Evolutionary conservation across 2,797 vertebrate species (phyloP).

Genomic region (Austrolebias charrua): DNA sequence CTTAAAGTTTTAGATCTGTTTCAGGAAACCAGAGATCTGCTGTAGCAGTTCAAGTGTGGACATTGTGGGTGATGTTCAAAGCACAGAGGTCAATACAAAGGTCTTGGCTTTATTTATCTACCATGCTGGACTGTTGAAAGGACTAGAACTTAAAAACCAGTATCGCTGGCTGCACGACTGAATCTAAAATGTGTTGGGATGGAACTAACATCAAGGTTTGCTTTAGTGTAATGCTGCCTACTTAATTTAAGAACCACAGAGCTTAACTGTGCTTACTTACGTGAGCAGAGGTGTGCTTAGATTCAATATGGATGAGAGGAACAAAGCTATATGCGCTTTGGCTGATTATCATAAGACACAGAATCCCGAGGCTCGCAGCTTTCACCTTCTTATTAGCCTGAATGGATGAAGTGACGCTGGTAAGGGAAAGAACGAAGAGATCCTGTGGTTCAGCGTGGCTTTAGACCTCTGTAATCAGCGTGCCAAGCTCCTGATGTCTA

Average conservation of each 20-base stretch:
- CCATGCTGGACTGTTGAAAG: not conserved
- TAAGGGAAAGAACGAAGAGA: conserved; percentile 53
- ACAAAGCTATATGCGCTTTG: conserved; percentile 36
- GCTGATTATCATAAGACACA: conserved; percentile 33
- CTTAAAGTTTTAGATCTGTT: conserved; percentile 49
- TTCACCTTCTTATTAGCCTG: conserved; percentile 56
- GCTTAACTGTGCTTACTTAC: conserved; percentile 30
- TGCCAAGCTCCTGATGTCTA: conserved; percentile 77
- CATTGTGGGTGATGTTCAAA: conserved; percentile 23
- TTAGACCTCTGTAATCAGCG: conserved; percentile 73
- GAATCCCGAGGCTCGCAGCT: conserved; percentile 23
- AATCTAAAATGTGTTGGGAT: conserved; percentile 37
- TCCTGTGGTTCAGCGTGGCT: conserved; percentile 71
- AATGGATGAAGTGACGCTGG: conserved; percentile 56
- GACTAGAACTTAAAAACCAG: not conserved
- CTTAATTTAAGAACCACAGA: conserved; percentile 2
- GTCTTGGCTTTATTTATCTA: conserved; percentile 6
- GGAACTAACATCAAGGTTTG: conserved; percentile 38
- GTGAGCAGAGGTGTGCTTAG: conserved; percentile 26
- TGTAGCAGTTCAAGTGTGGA: conserved; percentile 31
- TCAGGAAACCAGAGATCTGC: conserved; percentile 38
- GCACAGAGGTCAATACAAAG: conserved; percentile 6
- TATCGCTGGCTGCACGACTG: conserved; percentile 19
- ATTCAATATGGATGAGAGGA: conserved; percentile 37
- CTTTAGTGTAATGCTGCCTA: conserved; percentile 21